Conservation (phyloP, 2,113 vertebrate genomes). For the Canis aureus region DNA sequence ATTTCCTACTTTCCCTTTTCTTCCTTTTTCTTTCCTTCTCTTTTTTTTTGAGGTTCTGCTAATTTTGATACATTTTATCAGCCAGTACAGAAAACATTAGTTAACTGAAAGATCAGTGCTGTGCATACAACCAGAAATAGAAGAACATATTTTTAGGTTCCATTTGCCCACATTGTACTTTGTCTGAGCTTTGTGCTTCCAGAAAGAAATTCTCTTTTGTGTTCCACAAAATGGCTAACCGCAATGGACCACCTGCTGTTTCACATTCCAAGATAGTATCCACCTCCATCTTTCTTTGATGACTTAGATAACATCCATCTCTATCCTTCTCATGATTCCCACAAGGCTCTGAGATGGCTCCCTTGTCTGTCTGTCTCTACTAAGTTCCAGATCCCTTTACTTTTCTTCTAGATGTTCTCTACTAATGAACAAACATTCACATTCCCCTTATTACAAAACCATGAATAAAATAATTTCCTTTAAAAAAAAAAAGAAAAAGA, state of each 20-base stretch:
- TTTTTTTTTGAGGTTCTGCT: neutral
- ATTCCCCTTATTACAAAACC: neutral
- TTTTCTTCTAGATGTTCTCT: neutral
- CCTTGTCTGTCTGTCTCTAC: neutral
- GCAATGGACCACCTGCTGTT: neutral
- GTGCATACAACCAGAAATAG: neutral
- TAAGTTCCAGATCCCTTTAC: neutral
- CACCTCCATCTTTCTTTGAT: neutral
- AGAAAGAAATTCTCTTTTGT: neutral
- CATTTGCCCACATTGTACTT: neutral
- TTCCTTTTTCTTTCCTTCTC: neutral
- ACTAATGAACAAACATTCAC: neutral
- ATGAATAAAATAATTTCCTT: neutral
- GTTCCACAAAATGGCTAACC: neutral
- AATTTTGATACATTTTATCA: neutral
- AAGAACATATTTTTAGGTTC: neutral
- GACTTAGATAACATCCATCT: neutral
- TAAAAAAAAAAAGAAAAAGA: neutral
- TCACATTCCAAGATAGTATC: neutral
- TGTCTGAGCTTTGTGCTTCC: neutral
- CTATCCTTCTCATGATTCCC: neutral
- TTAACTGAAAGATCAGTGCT: neutral
- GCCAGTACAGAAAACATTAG: neutral
- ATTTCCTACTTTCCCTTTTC: neutral
- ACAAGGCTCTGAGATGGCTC: neutral